A percentile compares a stretch with the other conserved stretches of the same genome.
Evolutionary conservation across 2,888 invertebrate genomes (phyloP).

Genomic region (Tillus elongatus): DNA sequence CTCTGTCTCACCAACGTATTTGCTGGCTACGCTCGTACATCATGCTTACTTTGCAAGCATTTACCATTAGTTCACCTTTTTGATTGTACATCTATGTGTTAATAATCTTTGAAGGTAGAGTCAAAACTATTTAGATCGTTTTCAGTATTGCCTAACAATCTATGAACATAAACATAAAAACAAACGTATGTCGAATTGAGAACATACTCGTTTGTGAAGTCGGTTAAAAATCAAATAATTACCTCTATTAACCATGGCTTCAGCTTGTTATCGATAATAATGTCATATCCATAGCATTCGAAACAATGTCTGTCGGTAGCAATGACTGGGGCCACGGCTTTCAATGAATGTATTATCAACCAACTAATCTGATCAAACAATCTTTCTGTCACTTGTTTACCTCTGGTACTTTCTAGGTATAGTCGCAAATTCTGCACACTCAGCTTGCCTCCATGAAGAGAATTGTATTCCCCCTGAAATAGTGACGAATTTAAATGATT

Average conservation of each 20-base stretch:
- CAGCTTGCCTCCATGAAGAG: constrained; percentile 89
- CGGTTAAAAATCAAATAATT: constrained; percentile 6
- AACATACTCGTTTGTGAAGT: too few species aligned
- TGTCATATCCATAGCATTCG: constrained; percentile 93
- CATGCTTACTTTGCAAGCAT: too few species aligned
- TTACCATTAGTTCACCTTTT: too few species aligned
- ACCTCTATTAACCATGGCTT: constrained; percentile 92
- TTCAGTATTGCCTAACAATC: too few species aligned
- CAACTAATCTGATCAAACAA: constrained; percentile 82
- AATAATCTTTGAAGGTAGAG: too few species aligned
- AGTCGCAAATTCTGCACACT: constrained; percentile 83
- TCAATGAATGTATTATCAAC: constrained; percentile 86
- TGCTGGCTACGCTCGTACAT: too few species aligned
- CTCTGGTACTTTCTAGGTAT: constrained; percentile 83
- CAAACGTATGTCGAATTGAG: too few species aligned
- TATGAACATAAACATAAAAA: too few species aligned
- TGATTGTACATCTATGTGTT: too few species aligned
- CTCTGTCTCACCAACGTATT: too few species aligned
- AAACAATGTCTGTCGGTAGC: constrained; percentile 88
- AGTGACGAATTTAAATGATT: constrained; percentile 1
- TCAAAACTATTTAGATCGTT: too few species aligned
- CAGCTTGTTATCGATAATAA: constrained; percentile 87
- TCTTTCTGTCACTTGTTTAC: constrained; percentile 78
- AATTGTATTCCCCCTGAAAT: constrained; percentile 80
- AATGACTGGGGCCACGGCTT: constrained; percentile 87